A percentile compares a stretch with the other conserved stretches of the same genome.
These are phyloP conservation scores for Eulemur mongoz DNA, from an alignment of 2,797 vertebrate genomes.

Conservation along the genomic window DNA sequence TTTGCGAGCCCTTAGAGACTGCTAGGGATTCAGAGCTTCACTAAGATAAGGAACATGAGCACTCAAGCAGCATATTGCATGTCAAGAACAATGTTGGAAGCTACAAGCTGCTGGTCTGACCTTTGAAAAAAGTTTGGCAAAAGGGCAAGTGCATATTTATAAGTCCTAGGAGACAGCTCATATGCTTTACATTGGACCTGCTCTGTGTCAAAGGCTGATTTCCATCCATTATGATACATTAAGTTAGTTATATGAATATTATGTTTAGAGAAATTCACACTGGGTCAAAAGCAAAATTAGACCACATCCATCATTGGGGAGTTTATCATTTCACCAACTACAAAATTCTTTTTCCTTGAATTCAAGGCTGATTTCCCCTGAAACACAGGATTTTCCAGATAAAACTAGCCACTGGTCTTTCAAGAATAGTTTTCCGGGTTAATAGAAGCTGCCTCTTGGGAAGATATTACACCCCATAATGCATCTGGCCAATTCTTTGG, in stretches of 20 bases:
- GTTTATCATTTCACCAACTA: conserved; percentile 17
- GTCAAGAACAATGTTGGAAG: conserved; percentile 19
- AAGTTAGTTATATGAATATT: conserved; percentile 57
- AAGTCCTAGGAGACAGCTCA: conserved; percentile 18
- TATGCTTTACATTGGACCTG: not conserved
- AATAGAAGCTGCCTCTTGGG: conserved; percentile 34
- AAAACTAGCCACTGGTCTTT: conserved; percentile 67
- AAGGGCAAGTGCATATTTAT: conserved; percentile 34
- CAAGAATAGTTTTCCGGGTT: conserved; percentile 48
- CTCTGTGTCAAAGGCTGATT: conserved; percentile 36
- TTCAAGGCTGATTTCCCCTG: conserved; percentile 33
- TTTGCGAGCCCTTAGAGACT: not conserved
- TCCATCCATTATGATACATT: not conserved
- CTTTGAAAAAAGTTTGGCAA: not conserved
- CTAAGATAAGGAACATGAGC: not conserved
- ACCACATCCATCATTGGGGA: not conserved
- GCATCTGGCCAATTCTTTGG: conserved; percentile 24
- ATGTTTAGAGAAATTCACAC: conserved; percentile 61
- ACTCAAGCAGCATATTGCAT: not conserved
- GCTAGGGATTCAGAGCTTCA: not conserved
- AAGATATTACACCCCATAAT: conserved; percentile 21
- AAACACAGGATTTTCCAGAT: conserved; percentile 60
- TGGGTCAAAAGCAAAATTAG: conserved; percentile 52
- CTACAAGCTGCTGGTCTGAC: not conserved
- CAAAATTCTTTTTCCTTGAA: conserved; percentile 52